phyloP scores from a whole-genome alignment of 2,113 vertebrate species.

The Tragelaphus scriptus region DNA sequence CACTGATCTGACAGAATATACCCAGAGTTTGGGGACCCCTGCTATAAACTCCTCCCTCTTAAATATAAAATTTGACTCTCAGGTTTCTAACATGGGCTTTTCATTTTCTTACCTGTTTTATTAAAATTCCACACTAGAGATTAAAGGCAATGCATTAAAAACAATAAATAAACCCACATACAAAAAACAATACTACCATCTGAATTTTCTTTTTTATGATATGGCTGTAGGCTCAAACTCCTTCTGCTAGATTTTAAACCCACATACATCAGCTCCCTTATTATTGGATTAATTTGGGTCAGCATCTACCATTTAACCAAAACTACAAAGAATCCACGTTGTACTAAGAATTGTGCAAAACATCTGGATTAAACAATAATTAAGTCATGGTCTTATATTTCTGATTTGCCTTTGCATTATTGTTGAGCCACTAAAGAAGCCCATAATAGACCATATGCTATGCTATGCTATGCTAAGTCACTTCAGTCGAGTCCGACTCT shows the following conservation, averaged over 20 bases:
- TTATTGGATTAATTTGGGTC: background rate
- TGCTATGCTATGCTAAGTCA: too few species aligned
- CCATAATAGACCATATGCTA: background rate
- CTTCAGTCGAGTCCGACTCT: too few species aligned
- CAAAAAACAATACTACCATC: background rate
- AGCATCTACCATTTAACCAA: background rate
- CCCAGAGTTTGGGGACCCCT: background rate
- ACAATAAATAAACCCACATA: background rate
- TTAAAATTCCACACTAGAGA: conserved; percentile 10
- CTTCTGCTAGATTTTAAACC: background rate
- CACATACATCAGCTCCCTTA: background rate
- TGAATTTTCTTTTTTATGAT: background rate
- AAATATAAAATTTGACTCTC: conserved; percentile 35
- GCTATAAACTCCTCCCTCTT: background rate
- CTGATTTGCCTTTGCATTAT: background rate
- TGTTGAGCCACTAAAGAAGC: background rate
- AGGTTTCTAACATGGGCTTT: background rate
- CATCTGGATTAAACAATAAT: background rate
- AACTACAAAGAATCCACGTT: background rate
- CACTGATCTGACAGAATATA: background rate
- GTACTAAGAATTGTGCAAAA: background rate
- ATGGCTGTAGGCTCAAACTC: background rate
- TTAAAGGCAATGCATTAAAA: background rate
- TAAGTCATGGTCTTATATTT: background rate
- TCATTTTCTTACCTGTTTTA: conserved; percentile 28